Conservation (phyloP, 1,140 invertebrate species). For the Xylocopa sonorina region DNA sequence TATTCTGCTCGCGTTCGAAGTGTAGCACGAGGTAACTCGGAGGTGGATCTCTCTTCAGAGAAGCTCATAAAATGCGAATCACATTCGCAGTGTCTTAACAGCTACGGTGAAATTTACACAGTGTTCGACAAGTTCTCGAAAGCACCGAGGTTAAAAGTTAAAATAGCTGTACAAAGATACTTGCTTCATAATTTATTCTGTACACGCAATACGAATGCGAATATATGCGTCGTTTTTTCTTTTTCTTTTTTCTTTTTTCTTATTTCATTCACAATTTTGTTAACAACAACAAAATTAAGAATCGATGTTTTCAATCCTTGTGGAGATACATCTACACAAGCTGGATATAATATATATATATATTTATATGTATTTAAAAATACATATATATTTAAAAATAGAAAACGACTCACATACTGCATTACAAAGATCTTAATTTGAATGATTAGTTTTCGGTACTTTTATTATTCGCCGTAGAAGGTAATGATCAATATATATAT, state of each 20-base stretch:
- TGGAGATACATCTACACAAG: background rate
- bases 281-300: background rate
- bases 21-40: background rate
- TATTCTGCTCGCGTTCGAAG: background rate
- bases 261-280: no score
- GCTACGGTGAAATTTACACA: conserved; percentile 41
- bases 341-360: background rate
- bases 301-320: background rate
- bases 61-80: conserved; percentile 33
- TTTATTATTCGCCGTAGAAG: no score
- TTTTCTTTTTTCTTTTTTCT: no score
- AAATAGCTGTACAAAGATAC: conserved; percentile 55
- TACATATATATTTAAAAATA: background rate
- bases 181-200: conserved; percentile 30
- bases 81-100: conserved; percentile 34
- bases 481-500: conserved; percentile 15
- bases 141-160: conserved; percentile 62
- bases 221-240: conserved; percentile 30
- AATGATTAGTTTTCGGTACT: background rate
- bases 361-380: background rate
- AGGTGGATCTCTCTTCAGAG: conserved; percentile 45
- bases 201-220: conserved; percentile 5
- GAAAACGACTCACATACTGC: conserved; percentile 17
- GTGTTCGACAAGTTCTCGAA: conserved; percentile 30
- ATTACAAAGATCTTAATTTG: background rate